Evolutionary conservation across 2,113 vertebrate genomes (phyloP).

Genomic region (Callocephalon fimbriatum): DNA sequence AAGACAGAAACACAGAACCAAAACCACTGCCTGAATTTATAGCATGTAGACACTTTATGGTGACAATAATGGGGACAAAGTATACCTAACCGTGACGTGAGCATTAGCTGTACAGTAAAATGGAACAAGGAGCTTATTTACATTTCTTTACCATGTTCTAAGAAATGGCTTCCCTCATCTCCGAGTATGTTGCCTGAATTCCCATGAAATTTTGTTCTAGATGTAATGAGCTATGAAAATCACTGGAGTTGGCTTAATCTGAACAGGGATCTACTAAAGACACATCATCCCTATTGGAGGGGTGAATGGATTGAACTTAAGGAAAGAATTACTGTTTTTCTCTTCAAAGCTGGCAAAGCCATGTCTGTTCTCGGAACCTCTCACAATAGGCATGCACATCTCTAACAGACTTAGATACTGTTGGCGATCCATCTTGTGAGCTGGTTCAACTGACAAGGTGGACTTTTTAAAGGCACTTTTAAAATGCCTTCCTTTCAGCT

Average conservation of each 20-base stretch:
- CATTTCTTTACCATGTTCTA: background rate
- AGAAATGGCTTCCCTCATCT: background rate
- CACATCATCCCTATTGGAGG: constrained; percentile 38
- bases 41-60: background rate
- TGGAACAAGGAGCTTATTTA: background rate
- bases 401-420: background rate
- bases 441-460: background rate
- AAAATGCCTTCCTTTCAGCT: background rate
- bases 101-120: background rate
- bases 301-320: constrained; percentile 49
- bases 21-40: background rate
- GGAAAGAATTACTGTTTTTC: constrained; percentile 46
- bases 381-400: constrained; percentile 43
- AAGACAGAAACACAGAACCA: constrained; percentile 1
- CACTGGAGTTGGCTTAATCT: background rate
- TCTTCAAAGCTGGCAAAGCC: constrained; percentile 52
- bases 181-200: rapidly evolving
- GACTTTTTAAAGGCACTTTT: background rate
- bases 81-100: background rate
- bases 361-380: constrained; percentile 34
- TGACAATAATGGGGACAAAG: background rate
- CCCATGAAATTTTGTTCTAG: background rate
- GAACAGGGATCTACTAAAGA: constrained; percentile 66
- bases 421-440: background rate
- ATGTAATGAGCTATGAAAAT: background rate